Conservation (phyloP, 2,797 vertebrate genomes). For the Myotis pilosus region DNA sequence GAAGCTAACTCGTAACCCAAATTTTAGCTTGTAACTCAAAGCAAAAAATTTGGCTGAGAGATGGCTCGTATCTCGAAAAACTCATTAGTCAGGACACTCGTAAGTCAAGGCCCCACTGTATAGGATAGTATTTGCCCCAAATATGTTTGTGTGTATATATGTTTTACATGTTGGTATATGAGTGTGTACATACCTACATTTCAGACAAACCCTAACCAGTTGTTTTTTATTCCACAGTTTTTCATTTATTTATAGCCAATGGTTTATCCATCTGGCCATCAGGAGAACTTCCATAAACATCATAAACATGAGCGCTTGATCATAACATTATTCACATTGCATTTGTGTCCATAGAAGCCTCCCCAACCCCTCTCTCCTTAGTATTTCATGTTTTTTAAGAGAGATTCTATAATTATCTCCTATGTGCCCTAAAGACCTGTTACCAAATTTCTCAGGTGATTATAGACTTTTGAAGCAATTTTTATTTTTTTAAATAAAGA, state of each 20-base stretch:
- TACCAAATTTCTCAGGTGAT: not conserved
- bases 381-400: not conserved
- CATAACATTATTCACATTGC: not conserved
- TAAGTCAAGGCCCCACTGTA: too few species aligned
- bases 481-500: slow-evolving; percentile 59
- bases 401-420: not conserved
- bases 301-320: not conserved
- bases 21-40: too few species aligned
- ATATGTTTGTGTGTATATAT: not conserved
- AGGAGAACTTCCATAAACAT: not conserved
- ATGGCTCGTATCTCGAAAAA: too few species aligned
- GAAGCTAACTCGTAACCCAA: too few species aligned
- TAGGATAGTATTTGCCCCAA: not conserved
- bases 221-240: not conserved
- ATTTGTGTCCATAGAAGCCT: slow-evolving; percentile 35
- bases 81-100: too few species aligned
- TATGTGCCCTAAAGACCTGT: not conserved
- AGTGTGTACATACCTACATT: not conserved
- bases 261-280: not conserved
- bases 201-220: not conserved
- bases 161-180: not conserved
- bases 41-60: too few species aligned
- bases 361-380: not conserved
- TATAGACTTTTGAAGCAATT: slow-evolving; percentile 47
- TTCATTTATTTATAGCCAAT: slow-evolving; percentile 13